Percentiles rank a stretch among this genome's conserved stretches.
These are phyloP conservation scores for Myiozetetes cayanensis DNA, from an alignment of 2,113 vertebrate genomes.

Conservation along the genomic window DNA sequence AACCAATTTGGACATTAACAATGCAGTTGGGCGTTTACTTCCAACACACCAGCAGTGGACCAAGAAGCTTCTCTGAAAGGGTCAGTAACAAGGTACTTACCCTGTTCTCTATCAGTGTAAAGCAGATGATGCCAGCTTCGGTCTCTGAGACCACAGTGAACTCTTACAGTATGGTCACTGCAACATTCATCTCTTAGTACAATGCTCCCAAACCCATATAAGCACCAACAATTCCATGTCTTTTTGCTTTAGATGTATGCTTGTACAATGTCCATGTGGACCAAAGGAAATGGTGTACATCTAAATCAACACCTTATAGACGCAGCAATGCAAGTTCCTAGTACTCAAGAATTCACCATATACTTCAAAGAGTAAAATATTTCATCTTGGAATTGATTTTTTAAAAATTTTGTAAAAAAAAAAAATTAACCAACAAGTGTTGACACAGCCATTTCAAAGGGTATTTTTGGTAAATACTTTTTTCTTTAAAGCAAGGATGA, in stretches of 20 bases:
- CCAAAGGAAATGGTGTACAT: not conserved
- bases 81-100: not conserved
- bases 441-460: not conserved
- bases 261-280: not conserved
- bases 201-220: not conserved
- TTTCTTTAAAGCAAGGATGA: not conserved
- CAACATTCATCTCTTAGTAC: not conserved
- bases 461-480: not conserved
- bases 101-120: not conserved
- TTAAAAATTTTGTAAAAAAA: not conserved
- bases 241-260: not conserved
- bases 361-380: not conserved
- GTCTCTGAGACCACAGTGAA: not conserved
- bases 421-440: not conserved
- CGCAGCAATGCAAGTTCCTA: not conserved
- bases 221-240: not conserved
- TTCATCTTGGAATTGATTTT: not conserved
- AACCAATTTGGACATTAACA: not conserved
- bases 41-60: not conserved
- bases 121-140: not conserved
- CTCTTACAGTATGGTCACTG: not conserved
- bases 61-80: not conserved
- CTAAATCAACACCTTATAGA: not conserved
- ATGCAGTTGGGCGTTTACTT: not conserved
- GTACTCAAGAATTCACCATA: not conserved